Conservation (phyloP, 2,113 vertebrate species). For the Bujurquina vittata region DNA sequence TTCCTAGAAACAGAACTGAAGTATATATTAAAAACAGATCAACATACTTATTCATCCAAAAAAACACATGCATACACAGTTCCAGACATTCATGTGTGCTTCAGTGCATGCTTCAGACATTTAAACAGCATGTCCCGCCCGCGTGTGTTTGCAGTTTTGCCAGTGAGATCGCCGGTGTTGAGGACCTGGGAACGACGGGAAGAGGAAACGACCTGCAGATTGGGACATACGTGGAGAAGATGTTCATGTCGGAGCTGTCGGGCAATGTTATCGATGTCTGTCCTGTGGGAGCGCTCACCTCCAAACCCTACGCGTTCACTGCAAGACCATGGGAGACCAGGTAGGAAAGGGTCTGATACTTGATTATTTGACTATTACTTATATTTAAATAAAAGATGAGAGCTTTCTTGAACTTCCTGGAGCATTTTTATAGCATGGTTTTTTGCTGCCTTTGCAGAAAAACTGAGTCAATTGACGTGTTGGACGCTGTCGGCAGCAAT, state of each 20-base stretch:
- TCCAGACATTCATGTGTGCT: neutral
- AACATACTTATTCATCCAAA: neutral
- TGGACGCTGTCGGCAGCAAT: constrained; percentile 96
- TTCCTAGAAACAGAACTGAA: neutral
- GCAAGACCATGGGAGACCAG: constrained; percentile 97
- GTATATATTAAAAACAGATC: neutral
- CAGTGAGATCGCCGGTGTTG: constrained; percentile 96
- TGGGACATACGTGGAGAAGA: constrained; percentile 96
- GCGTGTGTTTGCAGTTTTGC: constrained; percentile 85
- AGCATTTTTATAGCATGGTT: neutral
- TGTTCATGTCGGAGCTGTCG: constrained; percentile 98
- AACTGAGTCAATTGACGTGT: constrained; percentile 94
- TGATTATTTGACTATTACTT: neutral
- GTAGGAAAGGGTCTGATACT: constrained; percentile 63
- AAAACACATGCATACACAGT: neutral
- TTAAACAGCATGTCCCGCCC: neutral
- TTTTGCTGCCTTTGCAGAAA: constrained; percentile 80
- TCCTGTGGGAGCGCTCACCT: constrained; percentile 96
- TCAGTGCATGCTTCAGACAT: neutral
- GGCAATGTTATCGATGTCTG: constrained; percentile 97
- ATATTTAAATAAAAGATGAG: neutral
- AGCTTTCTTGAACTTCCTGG: neutral
- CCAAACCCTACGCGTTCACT: constrained; percentile 98
- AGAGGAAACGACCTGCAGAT: constrained; percentile 97
- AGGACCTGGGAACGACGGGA: constrained; percentile 96